Base-by-base conservation (phyloP, 2,888 invertebrate genomes). In the Lithophane socia region DNA sequence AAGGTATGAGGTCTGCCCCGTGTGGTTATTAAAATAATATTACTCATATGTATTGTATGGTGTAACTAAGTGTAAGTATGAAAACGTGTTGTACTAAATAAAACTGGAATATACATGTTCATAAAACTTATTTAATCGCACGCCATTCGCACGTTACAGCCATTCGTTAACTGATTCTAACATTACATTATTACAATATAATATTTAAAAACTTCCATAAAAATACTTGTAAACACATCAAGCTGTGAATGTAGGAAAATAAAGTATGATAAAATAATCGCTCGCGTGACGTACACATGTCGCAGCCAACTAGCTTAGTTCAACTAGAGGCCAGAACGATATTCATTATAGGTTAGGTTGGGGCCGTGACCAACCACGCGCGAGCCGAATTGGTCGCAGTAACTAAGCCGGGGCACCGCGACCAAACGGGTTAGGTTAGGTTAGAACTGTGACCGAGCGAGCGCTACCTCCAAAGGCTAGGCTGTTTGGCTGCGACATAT, bases 81-180 rank as follows among this genome's bases (percentile, higher is more conserved):
- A 18, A 49, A 69, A 54, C 0, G 21, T 56, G 24, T 79, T 10
- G 12, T 18, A 44, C 42, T 72, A 77, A 90, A 92, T 84, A 77
- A 88, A 89, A 88, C 83, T 58, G 65, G 72, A 75, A 69, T 44
- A 21, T 73, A 75, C 75, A 79, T 87, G 88, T 83, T 90, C 89
- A 88, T 91, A 91, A 87, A 92, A 90, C 86, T 90, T 91, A 92
- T 93, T 90, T 93, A 93, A 87, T 93, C 87, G 83, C 89, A 90
- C 86, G 80, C 80, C 82, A 87, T 77, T 82, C 86, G 88, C 88
- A 88, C 90, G 84, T 85, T 87, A 90, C 92, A 92, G 91, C 91
- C 90, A 90, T 90, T 82, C 84, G 79, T 85, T 84, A 82, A 85
- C 84, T 84, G 82, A 83, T 85, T 82, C 80, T 86, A 82, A 83